These are phyloP conservation scores for Ptychadena robeensis DNA, from an alignment of 2,797 vertebrate species.

Conservation along the genomic window DNA sequence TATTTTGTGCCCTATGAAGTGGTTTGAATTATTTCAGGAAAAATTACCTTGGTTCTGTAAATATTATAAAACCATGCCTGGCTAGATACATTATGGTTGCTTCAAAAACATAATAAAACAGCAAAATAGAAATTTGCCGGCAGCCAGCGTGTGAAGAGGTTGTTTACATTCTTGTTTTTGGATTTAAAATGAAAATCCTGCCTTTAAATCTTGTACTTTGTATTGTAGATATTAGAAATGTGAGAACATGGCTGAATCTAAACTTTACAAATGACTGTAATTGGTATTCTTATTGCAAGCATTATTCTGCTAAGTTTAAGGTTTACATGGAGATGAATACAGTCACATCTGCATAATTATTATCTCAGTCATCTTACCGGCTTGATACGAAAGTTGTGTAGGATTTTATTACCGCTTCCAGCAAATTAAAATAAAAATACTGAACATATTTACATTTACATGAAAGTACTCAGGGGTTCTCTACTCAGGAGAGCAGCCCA, in stretches of 20 bases:
- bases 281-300: constrained; percentile 39
- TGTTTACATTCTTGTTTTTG: no score
- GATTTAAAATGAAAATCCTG: no score
- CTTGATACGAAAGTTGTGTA: constrained; percentile 3
- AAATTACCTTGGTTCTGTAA: no score
- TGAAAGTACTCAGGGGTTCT: background rate
- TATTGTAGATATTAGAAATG: constrained; percentile 1
- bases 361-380: constrained; percentile 27
- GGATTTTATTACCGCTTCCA: constrained; percentile 20
- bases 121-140: no score
- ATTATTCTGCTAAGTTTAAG: constrained; percentile 10
- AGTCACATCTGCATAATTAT: constrained; percentile 39
- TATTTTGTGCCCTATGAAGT: no score
- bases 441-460: background rate
- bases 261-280: constrained; percentile 44
- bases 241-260: constrained; percentile 10
- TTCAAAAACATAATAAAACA: no score
- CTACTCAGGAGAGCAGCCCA: background rate
- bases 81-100: no score
- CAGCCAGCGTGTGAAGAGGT: no score
- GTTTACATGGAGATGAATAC: constrained; percentile 25
- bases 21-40: no score
- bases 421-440: constrained; percentile 2
- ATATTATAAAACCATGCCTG: no score
- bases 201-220: background rate